Base-by-base conservation (phyloP, 2,113 vertebrate genomes). In the Salvator merianae region DNA sequence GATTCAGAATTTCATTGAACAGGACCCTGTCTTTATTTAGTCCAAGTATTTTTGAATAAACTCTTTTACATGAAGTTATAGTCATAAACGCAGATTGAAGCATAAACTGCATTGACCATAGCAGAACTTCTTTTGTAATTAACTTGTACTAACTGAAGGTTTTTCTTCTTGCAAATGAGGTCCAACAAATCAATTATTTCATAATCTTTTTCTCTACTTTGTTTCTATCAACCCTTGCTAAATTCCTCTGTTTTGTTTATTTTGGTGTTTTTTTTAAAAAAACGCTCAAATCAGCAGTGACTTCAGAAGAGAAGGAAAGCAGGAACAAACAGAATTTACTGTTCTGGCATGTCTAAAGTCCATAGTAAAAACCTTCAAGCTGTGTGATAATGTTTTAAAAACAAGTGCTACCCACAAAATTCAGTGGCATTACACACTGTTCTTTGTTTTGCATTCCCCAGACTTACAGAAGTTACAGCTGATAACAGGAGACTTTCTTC, bases 371-470 rank as follows among this genome's bases (percentile, higher is more conserved):
- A 14, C 38, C 55, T 43, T 13, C 16, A 9, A 63, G 36, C 9
- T 82, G 79, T 47, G 43, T 18, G 66, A 82, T 82, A 76, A 77
- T 86, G 85, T 82, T 77, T 81, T 62, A 7, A 80, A 81, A 75
- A 50, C 78, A 80, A 85, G 59, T 13, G 69, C 16, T 12, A 9
- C 5, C 22, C 10, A 12, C 63, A 47, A 59, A 24, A 28, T 24
- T 81, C 14, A 7, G n/a, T 63, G 66, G 30, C n/a, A 2, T 34
- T 71, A 30, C 36, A 13, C 34, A 16, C 20, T 77, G 63, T 70
- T 71, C 26, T 81, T 43, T 76, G n/a, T 24, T 50, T 47, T 36
- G 53, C 38, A n/a, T 71, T 75, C 68, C 26, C 13, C 74, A 71
- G 59, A 77, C 10, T 32, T 40, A 9, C 53, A 14, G 38, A 74